Conservation (phyloP, 2,113 vertebrate species). For the Gobio gobio region DNA sequence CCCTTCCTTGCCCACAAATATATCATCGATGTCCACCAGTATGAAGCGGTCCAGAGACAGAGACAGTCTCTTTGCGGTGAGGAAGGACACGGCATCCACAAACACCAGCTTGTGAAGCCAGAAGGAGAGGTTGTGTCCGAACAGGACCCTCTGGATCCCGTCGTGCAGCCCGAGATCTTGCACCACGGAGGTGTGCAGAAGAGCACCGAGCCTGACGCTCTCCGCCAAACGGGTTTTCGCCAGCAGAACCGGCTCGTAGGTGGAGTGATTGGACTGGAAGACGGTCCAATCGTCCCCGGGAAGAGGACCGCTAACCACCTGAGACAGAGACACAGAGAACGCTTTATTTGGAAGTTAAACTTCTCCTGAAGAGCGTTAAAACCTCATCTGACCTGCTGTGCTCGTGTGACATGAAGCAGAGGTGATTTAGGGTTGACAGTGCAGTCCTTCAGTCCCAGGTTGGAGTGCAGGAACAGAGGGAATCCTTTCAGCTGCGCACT, state of each 20-base stretch:
- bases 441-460: constrained; percentile 96
- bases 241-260: constrained; percentile 91
- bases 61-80: constrained; percentile 91
- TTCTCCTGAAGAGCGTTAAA: background rate
- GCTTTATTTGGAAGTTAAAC: too few species aligned
- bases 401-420: constrained; percentile 90
- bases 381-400: constrained; percentile 80
- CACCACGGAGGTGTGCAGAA: constrained; percentile 91
- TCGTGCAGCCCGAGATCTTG: constrained; percentile 97
- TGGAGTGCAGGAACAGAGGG: constrained; percentile 95
- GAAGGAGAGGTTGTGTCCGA: constrained; percentile 95
- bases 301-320: constrained; percentile 84
- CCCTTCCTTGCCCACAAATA: constrained; percentile 97
- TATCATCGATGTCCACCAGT: constrained; percentile 95
- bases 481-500: constrained; percentile 98
- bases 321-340: background rate
- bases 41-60: constrained; percentile 92
- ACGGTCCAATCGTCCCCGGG: constrained; percentile 97
- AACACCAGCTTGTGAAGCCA: constrained; percentile 98
- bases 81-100: constrained; percentile 92
- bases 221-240: constrained; percentile 93
- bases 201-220: constrained; percentile 81
- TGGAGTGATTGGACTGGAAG: constrained; percentile 97
- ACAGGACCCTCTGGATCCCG: constrained; percentile 94
- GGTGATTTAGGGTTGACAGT: constrained; percentile 94